Conservation (phyloP, 2,888 invertebrate species). For the Tenthredo notha region DNA sequence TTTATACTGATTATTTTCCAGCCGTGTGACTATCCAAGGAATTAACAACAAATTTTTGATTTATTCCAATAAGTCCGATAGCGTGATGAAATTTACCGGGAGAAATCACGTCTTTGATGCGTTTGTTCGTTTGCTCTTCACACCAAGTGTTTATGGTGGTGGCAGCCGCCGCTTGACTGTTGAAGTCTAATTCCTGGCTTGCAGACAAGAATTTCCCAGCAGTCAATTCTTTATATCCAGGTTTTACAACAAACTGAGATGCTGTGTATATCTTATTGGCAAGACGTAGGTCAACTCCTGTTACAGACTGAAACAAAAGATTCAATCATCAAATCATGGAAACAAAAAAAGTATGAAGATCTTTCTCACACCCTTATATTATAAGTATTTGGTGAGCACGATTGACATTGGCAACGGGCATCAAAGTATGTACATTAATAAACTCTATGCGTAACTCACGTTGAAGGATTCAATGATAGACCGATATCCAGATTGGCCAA, state of each 20-base stretch:
- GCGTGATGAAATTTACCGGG: conserved; percentile 72
- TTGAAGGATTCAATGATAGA: conserved; percentile 65
- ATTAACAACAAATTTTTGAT: neutral
- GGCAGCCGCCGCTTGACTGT: conserved; percentile 75
- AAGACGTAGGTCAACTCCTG: conserved; percentile 83
- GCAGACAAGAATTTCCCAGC: conserved; percentile 83
- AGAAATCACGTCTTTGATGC: conserved; percentile 88
- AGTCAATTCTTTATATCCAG: conserved; percentile 81
- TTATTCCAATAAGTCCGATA: neutral
- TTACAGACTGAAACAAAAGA: conserved; percentile 68
- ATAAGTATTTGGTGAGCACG: neutral
- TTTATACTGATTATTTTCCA: neutral
- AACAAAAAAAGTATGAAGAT: neutral
- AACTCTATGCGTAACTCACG: conserved; percentile 58
- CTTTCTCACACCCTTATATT: neutral
- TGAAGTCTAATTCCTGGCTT: conserved; percentile 84
- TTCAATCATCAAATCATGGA: conserved; percentile 34
- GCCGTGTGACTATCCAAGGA: neutral
- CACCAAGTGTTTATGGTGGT: conserved; percentile 90
- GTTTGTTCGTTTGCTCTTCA: conserved; percentile 88
- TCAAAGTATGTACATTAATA: neutral
- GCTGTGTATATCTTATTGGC: conserved; percentile 88
- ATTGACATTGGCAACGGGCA: neutral
- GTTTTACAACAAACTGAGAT: conserved; percentile 78
- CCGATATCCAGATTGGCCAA: conserved; percentile 63